Evolutionary conservation across 2,888 invertebrate genomes (phyloP).

Genomic region (Cosmorhoe ocellata): DNA sequence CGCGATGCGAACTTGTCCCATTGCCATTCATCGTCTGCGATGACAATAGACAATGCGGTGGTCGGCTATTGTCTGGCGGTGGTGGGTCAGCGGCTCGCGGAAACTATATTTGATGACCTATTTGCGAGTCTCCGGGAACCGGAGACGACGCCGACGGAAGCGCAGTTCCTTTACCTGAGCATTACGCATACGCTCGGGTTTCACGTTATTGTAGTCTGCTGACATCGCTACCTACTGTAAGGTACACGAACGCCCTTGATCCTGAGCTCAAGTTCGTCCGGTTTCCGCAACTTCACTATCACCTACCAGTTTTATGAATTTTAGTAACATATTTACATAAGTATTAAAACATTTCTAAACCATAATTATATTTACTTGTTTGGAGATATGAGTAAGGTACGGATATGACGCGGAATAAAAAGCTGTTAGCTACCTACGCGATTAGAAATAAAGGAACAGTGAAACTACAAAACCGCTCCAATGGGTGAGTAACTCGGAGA

Average conservation of each 20-base stretch:
- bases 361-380: too few species aligned
- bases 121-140: constrained; percentile 55
- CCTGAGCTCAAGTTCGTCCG: constrained; percentile 31
- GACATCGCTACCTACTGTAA: constrained; percentile 17
- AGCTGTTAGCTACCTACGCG: too few species aligned
- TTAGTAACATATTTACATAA: background rate
- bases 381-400: too few species aligned
- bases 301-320: constrained; percentile 16
- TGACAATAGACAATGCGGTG: constrained; percentile 70
- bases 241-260: constrained; percentile 32
- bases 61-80: constrained; percentile 60
- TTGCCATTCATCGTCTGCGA: constrained; percentile 72
- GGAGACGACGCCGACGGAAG: constrained; percentile 39
- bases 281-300: constrained; percentile 18
- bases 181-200: constrained; percentile 31
- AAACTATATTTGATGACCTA: constrained; percentile 58
- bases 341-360: too few species aligned
- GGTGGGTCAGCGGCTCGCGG: constrained; percentile 55
- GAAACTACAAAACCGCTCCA: too few species aligned
- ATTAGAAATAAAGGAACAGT: too few species aligned
- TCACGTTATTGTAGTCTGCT: constrained; percentile 19
- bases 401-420: too few species aligned
- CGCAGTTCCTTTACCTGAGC: constrained; percentile 40
- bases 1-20: constrained; percentile 68
- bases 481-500: background rate